These are phyloP conservation scores for Actenoides lindsayi DNA, from an alignment of 2,113 vertebrate species.

Conservation along the genomic window DNA sequence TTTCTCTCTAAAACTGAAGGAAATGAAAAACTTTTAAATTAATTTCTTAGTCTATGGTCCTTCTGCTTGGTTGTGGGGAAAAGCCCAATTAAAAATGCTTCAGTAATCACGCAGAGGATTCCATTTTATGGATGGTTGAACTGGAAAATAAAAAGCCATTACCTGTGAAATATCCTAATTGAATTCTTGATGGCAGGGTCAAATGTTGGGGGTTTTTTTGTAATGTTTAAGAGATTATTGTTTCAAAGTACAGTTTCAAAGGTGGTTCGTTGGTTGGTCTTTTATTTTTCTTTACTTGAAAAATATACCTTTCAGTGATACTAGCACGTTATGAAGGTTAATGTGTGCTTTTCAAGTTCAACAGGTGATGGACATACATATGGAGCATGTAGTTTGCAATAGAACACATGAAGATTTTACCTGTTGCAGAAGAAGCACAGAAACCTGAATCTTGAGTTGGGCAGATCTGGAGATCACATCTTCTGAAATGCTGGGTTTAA, in stretches of 20 bases:
- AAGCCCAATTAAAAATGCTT: slow-evolving; percentile 51
- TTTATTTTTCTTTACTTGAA: neutral
- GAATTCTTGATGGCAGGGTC: slow-evolving; percentile 19
- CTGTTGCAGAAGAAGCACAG: neutral
- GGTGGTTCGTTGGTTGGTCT: neutral
- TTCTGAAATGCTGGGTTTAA: neutral
- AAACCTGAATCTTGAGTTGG: neutral
- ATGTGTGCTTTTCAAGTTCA: neutral
- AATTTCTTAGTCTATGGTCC: neutral
- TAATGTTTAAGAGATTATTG: neutral
- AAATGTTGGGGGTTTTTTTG: neutral
- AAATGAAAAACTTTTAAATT: neutral
- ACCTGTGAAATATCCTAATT: slow-evolving; percentile 57
- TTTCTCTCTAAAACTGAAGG: neutral
- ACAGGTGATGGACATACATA: neutral
- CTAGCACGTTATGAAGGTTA: neutral
- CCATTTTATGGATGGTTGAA: slow-evolving; percentile 52
- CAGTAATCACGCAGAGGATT: slow-evolving; percentile 25
- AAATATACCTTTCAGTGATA: neutral
- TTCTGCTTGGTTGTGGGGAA: slow-evolving; percentile 13
- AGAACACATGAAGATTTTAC: neutral
- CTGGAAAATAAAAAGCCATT: slow-evolving; percentile 54
- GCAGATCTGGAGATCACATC: neutral
- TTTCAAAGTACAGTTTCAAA: neutral
- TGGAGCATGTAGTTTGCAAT: neutral